Conservation (phyloP, 2,888 invertebrate species). For the Toxonevra muliebris region DNA sequence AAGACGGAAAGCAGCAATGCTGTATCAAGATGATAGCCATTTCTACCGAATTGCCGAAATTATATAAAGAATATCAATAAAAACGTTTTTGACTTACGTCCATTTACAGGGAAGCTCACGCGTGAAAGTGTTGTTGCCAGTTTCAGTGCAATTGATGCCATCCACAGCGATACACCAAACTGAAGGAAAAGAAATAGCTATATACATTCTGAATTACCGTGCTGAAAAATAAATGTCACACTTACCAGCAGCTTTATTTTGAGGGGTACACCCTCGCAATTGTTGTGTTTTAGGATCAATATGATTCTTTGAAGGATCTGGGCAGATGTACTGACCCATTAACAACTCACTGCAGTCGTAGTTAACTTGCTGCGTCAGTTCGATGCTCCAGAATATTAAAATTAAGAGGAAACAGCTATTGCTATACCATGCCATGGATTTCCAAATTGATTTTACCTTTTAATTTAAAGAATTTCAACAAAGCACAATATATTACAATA, state of each 20-base stretch:
- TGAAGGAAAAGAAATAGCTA: conserved; percentile 55
- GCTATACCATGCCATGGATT: no score
- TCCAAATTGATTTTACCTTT: no score
- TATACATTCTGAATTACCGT: background rate
- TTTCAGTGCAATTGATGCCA: conserved; percentile 82
- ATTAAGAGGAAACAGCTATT: no score
- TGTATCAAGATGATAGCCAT: conserved; percentile 93
- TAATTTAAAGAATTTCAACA: no score
- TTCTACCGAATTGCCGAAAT: conserved; percentile 70
- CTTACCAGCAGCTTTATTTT: conserved; percentile 82
- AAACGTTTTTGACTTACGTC: conserved; percentile 76
- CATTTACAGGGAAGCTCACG: conserved; percentile 89
- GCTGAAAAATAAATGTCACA: background rate
- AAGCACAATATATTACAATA: no score
- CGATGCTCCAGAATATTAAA: background rate
- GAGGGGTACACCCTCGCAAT: conserved; percentile 78
- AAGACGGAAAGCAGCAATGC: conserved; percentile 94
- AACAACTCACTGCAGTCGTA: conserved; percentile 76
- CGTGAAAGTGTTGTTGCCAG: conserved; percentile 81
- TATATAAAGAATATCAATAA: background rate
- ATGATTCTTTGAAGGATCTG: conserved; percentile 77
- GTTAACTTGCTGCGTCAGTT: conserved; percentile 45
- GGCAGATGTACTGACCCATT: conserved; percentile 85
- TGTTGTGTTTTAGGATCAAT: conserved; percentile 93
- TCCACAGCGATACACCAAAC: conserved; percentile 85